These are phyloP conservation scores for Motacilla tschutschensis DNA, from an alignment of 2,113 vertebrate genomes.

Conservation along the genomic window DNA sequence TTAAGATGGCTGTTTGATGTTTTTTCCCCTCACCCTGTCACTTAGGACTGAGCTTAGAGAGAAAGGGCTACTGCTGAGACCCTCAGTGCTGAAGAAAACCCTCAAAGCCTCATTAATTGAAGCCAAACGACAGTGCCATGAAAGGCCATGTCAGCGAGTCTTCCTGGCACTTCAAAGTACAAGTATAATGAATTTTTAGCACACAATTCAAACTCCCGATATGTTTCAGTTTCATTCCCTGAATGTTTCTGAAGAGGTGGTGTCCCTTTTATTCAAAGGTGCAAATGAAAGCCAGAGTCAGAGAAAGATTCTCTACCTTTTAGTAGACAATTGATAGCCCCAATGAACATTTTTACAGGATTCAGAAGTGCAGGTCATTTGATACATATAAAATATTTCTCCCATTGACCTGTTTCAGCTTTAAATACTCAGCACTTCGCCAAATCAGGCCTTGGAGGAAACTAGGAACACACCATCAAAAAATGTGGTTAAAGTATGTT, in stretches of 20 bases:
- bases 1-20: neutral
- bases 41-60: neutral
- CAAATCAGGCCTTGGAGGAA: neutral
- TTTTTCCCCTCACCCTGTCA: neutral
- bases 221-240: neutral
- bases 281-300: neutral
- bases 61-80: neutral
- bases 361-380: neutral
- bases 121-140: neutral
- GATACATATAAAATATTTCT: neutral
- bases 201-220: neutral
- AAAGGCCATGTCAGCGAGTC: neutral
- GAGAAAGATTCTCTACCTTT: neutral
- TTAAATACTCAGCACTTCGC: neutral
- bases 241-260: neutral
- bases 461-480: neutral
- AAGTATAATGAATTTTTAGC: neutral
- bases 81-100: neutral
- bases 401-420: neutral
- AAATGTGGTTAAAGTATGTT: constrained; percentile 36
- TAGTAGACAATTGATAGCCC: neutral
- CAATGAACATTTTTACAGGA: neutral
- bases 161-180: neutral
- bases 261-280: neutral
- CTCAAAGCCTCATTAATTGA: neutral